Conservation (phyloP, 2,888 invertebrate genomes). For the Dugesia japonica region DNA sequence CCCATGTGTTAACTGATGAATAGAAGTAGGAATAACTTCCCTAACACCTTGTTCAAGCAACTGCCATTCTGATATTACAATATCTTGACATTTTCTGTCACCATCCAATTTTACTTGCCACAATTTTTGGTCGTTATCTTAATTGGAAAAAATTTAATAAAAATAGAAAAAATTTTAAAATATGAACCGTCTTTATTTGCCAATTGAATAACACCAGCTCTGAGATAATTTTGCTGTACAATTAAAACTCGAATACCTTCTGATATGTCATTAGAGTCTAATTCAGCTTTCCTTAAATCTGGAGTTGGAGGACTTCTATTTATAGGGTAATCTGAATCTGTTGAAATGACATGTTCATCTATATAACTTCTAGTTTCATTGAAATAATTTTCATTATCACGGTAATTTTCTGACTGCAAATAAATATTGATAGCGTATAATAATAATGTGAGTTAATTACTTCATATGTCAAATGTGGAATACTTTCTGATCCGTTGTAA, state of each 20-base stretch:
- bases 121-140: neutral
- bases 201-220: slow-evolving; percentile 1
- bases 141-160: neutral
- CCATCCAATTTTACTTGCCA: neutral
- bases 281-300: neutral
- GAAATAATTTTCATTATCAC: neutral
- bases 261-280: slow-evolving; percentile 10
- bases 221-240: neutral
- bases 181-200: neutral
- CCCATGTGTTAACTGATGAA: slow-evolving; percentile 5
- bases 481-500: slow-evolving; percentile 8
- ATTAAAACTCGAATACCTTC: slow-evolving; percentile 8
- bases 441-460: neutral
- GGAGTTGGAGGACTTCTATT: neutral
- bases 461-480: neutral
- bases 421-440: neutral
- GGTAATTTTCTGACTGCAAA: slow-evolving; percentile 11
- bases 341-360: neutral
- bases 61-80: slow-evolving; percentile 1
- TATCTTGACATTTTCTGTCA: slow-evolving; percentile 8
- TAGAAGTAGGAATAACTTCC: neutral
- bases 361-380: neutral
- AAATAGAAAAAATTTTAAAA: neutral
- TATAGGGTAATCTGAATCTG: neutral
- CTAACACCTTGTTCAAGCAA: neutral